Percentiles rank a stretch among this genome's conserved stretches.
phyloP scores from a whole-genome alignment of 2,797 vertebrate genomes.

The Anguilla pacifica region DNA sequence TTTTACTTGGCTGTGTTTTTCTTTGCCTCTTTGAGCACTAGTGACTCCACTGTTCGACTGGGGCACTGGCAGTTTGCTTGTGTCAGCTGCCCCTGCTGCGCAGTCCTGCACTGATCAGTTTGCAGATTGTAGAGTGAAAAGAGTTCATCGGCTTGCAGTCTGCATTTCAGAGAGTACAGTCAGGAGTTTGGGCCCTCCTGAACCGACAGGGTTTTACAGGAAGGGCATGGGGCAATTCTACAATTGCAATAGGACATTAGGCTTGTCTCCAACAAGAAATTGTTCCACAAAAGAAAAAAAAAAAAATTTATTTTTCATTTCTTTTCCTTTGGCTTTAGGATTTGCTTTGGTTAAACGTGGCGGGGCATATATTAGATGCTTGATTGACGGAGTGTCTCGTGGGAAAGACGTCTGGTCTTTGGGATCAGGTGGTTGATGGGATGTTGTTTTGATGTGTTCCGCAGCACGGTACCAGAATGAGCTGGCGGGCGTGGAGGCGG shows the following conservation, averaged over 20 bases:
- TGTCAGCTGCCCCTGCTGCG: background rate
- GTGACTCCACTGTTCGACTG: background rate
- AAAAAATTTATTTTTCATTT: background rate
- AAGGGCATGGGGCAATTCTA: background rate
- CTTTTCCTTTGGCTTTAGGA: background rate
- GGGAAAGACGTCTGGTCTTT: background rate
- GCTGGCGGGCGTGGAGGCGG: conserved; percentile 91
- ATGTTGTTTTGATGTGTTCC: conserved; percentile 7
- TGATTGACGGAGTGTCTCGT: background rate
- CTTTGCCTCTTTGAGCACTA: background rate
- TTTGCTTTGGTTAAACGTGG: background rate
- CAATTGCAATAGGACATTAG: too few species aligned
- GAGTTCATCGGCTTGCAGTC: too few species aligned
- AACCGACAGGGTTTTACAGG: background rate
- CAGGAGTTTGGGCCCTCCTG: background rate
- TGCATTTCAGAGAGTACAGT: background rate
- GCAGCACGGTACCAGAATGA: conserved; percentile 97
- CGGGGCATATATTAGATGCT: background rate
- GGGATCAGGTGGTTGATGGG: background rate
- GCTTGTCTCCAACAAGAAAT: too few species aligned
- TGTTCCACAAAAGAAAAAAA: background rate
- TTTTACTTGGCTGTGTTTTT: background rate
- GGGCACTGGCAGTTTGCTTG: background rate
- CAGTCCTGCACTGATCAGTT: background rate
- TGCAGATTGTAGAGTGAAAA: background rate